These are phyloP conservation scores for Caranx ignobilis DNA, from an alignment of 2,113 vertebrate genomes.

Conservation along the genomic window DNA sequence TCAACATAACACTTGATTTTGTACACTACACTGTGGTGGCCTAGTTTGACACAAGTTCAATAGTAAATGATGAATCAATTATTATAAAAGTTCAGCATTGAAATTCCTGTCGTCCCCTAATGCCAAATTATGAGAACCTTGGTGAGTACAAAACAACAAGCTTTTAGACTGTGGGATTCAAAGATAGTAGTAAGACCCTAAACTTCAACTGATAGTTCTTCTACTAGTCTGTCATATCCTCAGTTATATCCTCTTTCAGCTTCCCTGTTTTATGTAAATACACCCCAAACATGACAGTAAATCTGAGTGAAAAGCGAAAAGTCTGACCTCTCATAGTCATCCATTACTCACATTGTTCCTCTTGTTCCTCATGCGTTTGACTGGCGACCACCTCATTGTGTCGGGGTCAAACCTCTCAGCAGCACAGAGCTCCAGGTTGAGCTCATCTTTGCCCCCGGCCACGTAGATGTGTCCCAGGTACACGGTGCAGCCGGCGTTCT, in stretches of 20 bases:
- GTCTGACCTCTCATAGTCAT: not conserved
- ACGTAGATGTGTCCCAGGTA: conserved; percentile 76
- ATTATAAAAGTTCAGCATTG: too few relatives aligned
- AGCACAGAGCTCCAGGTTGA: conserved; percentile 70
- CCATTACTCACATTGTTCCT: conserved; percentile 68
- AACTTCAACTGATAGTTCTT: not conserved
- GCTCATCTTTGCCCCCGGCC: conserved; percentile 75
- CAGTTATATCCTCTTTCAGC: not conserved
- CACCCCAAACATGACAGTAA: not conserved
- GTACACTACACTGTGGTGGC: too few relatives aligned
- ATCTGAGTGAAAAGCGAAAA: not conserved
- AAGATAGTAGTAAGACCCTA: not conserved
- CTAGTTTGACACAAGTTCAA: too few relatives aligned
- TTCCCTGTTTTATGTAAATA: conserved; percentile 6
- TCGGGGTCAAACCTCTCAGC: conserved; percentile 75
- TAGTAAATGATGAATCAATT: too few relatives aligned
- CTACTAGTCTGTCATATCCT: not conserved
- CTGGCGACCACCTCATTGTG: conserved; percentile 68
- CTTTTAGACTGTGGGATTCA: not conserved
- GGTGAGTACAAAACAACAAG: not conserved
- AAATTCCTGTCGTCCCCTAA: too few relatives aligned
- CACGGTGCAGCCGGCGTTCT: conserved; percentile 71
- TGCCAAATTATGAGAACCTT: too few relatives aligned
- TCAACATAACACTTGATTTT: too few relatives aligned
- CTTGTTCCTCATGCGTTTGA: conserved; percentile 76